Evolutionary conservation across 2,888 invertebrate genomes (phyloP), one percentile per base, ranked within the genome.

Genomic region (Meiosimyza platycephala): DNA sequence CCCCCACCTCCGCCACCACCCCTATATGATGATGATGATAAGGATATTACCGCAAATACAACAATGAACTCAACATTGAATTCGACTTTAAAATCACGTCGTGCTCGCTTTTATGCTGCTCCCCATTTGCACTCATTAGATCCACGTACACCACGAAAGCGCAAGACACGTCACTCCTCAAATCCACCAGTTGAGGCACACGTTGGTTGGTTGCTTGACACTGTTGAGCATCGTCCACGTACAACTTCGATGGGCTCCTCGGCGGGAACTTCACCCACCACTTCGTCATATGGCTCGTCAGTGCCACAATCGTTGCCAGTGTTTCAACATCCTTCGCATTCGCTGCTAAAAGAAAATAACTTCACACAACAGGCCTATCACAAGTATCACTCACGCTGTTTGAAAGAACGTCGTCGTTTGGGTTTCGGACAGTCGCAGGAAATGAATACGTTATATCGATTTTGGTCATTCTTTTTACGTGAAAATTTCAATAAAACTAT

Each of bases 391-490:
- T 94, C 94, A 78, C 91, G 97, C 79, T 99, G 99, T 88, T 90
- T 90, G 86, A 80, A 90, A 94, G 98, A 99, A 86, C 93, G 98
- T 78, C 95, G 95, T 88, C 92, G 94, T 84, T 90, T 96, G 72
- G 99, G 99, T 75, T 93, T 93, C 81, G 99, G 99, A 0, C 95
- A 95, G 84, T 97, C 97, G 7, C 97, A 96, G 84, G 99, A 99
- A 89, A 99, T 99, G 99, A 99, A 99, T 88, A 99, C 99, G 0
- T 90, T 99, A 67, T 99, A 98, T 90, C 91, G 99, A 76, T 99
- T 99, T 90, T 99, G 99, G 99, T 99, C 99, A 48, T 99, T 99
- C 91, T 99, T 99, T 90, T 90, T 99, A 77, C 89, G 99, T 75
- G 98, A 99, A 86, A 97, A 99, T 86, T 99, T 98, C 89, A 99